Evolutionary conservation across 1,140 invertebrate genomes (phyloP), one percentile per base, ranked within the genome.

Genomic region (Parapsyche elsis): DNA sequence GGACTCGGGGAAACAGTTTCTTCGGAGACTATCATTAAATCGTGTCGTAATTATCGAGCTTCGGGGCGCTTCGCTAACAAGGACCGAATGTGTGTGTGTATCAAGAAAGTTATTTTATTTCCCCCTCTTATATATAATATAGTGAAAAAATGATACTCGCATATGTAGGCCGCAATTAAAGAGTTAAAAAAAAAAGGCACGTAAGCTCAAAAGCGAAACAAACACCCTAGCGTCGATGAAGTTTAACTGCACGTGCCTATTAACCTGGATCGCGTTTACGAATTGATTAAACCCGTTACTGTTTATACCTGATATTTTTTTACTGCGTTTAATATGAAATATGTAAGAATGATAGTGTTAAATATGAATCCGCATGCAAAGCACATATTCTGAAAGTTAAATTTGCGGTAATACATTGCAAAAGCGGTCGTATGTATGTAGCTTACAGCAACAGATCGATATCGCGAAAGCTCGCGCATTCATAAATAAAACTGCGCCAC

Each of bases 1-100:
- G 71, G 53, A 78, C 19, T 78, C 76, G 71, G 53, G 74, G 71
- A 81, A 78, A 61, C 38, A 71, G 64, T 80, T 76, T 61, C 64
- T 7, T 16, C 9, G 21, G 24, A 30, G 45, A 57, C 75, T 81
- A 81, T 81, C 76, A 81, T 81, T 81, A 81, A 78, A 81, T 75
- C 59, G 75, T 44, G 21, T 70, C 45, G 75, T 77, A 77, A 77
- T 77, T 64, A 77, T 64, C 57, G 16, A 44, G 57, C 64, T 67
- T 67, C 64, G 64, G 49, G 49, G 49, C 49, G 49, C 49, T 53
- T 53, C 10, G 49, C 64, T 67, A 67, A 67, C 64, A 76, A 76
- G 46, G 30, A 77, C 57, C 14, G 14, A 0, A 46, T 16, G 26
- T 23, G 70, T n/a, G 21, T 30, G 21, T 59, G 53, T n/a, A 4